Evolutionary conservation across 2,113 vertebrate genomes (phyloP), one percentile per base, ranked within the genome.

Genomic region (Anarrhichthys ocellatus): DNA sequence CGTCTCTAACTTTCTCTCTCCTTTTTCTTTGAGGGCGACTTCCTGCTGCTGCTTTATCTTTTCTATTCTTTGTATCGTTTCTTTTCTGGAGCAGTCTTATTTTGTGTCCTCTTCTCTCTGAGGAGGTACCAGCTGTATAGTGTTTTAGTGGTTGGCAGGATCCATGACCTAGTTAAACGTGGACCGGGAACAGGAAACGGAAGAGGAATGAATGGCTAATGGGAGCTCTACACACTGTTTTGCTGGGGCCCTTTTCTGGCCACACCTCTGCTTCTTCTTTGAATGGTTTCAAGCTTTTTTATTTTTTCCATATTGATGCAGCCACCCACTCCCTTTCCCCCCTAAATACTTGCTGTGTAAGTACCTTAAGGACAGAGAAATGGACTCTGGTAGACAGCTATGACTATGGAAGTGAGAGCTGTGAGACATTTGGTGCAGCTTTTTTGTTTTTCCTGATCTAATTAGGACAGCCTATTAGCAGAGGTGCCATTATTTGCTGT

Each of bases 141-240:
- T 61, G 66, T 89, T 87, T 75, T 81, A 77, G 72, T 82, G 76
- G 73, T 84, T 90, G 86, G 83, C 82, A 90, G 79, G 74, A 89
- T 92, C 78, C 71, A 68, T 92, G 92, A 92, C 92, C 92, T 64
- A 92, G 56, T 94, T 93, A 84, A 92, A 93, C 83, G 82, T 84
- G 76, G 91, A 81, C 87, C 74, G 84, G 70, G 86, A 87, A 91
- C 80, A 90, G 82, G 89, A 94, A 91, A 46, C 85, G 10, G 82
- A 83, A n/a, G 82, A 83, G 69, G 88, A 87, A 82, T 88, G 88
- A 89, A 83, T 91, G 82, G 81, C 78, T 87, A 80, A 89, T 84
- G 61, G 87, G 84, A 64, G 73, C 84, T 78, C 56, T 69, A 38
- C 76, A 84, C 48, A 48, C 54, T 88, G 77, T 85, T 83, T 66